A percentile compares a stretch with the other conserved stretches of the same genome.
Conservation (phyloP, 2,888 invertebrate species). For the Drosophila robusta region DNA sequence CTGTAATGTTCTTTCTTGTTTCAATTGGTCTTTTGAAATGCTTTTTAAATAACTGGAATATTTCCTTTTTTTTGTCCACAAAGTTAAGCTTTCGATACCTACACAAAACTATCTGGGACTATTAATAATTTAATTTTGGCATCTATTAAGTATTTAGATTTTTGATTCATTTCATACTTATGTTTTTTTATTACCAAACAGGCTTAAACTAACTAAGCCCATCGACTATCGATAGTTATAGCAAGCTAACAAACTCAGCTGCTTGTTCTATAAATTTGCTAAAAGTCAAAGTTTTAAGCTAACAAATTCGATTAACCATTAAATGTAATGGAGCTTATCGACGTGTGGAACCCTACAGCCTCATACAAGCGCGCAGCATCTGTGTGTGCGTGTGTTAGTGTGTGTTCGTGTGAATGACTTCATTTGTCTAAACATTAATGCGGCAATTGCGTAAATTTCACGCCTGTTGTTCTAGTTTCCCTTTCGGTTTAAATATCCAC, state of each 20-base stretch:
- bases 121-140: no score
- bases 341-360: constrained; percentile 44
- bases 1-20: no score
- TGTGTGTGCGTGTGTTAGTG: constrained; percentile 2
- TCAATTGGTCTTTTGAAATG: no score
- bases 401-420: constrained; percentile 53
- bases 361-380: constrained; percentile 23
- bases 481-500: constrained; percentile 64
- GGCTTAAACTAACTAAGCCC: background rate
- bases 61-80: no score
- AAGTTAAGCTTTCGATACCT: no score
- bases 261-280: constrained; percentile 3
- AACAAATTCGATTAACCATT: constrained; percentile 57
- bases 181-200: no score
- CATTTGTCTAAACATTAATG: constrained; percentile 73
- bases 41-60: no score
- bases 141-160: no score
- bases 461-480: constrained; percentile 54
- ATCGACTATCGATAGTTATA: background rate
- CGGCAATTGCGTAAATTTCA: constrained; percentile 78
- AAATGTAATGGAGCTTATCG: constrained; percentile 63
- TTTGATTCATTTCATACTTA: no score
- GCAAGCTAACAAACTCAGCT: background rate
- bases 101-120: no score
- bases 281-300: constrained; percentile 38